Percentiles rank a stretch among this genome's conserved stretches.
Evolutionary conservation across 23 tunicate species (phyloP).

Genomic region (Oikopleura dioica): DNA sequence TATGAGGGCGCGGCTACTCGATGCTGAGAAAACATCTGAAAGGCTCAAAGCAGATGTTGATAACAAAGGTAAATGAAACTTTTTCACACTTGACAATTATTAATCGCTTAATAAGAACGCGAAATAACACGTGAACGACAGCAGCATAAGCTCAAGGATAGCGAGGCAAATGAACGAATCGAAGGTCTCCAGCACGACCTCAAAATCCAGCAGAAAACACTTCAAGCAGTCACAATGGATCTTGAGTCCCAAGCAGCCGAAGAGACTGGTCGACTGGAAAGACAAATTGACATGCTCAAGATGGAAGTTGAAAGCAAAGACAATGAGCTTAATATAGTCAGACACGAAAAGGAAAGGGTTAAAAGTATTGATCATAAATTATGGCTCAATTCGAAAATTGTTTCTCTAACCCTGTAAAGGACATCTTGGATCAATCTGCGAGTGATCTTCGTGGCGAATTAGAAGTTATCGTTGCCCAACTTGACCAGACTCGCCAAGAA

Average conservation of each 20-base stretch:
- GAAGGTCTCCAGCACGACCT: background rate
- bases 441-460: background rate
- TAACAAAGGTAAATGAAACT: no score
- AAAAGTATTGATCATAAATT: no score
- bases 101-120: no score
- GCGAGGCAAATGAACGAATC: background rate
- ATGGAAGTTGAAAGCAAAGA: background rate
- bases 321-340: background rate
- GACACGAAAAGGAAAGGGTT: background rate
- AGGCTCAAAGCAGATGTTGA: background rate
- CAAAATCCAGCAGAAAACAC: background rate
- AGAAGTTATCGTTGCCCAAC: background rate
- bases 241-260: background rate
- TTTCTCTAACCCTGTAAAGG: no score
- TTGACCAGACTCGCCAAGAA: background rate
- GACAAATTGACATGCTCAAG: background rate
- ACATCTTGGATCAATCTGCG: background rate
- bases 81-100: no score
- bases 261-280: background rate
- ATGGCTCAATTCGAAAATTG: no score
- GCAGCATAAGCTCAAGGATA: background rate
- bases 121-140: background rate
- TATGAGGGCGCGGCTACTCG: background rate
- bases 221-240: background rate
- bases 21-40: background rate